Evolutionary conservation across 2,888 invertebrate genomes (phyloP), one percentile per base, ranked within the genome.

Genomic region (Encarsia formosa): DNA sequence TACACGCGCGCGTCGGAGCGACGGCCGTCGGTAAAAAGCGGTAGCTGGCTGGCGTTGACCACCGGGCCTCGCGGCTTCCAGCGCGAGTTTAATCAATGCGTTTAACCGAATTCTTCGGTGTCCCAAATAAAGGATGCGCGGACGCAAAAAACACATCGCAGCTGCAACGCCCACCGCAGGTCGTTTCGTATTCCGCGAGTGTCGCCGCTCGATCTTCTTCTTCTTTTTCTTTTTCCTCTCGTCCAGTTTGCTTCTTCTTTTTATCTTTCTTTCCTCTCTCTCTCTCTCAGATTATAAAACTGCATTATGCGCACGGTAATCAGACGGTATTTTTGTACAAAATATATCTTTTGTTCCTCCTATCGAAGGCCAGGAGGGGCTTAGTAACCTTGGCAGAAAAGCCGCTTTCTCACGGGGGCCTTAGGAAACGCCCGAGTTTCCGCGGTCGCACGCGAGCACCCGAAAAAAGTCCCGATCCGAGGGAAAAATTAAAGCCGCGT

Each of bases 51-150:
- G 37, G 23, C 16, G 24, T 6, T 65, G 72, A 70, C 69, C 72
- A 73, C 73, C 72, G 66, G 66, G 67, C 67, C 26, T 65, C 66
- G 55, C 64, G 64, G 62, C 60, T 65, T 61, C 63, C 67, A 64
- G 70, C 69, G 67, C 65, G 64, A 50, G 67, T 70, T 73, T 73
- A 73, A 73, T 73, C 73, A 72, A 73, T 73, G 72, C 72, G 72
- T 73, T 73, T 73, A 72, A 68, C 70, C 68, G 73, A 72, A 73
- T 73, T 73, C 73, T 70, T 71, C 35, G 43, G 56, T 70, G 71
- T 67, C 63, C 70, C 68, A 73, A 73, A 73, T 72, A 73, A 73
- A 72, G 67, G 63, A 65, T 63, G 64, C 66, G 65, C 64, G 65
- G 62, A 65, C 63, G 63, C 59, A 59, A 63, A 59, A 61, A 49